A percentile compares a stretch with the other conserved stretches of the same genome.
These are phyloP conservation scores for Butorides virescens DNA, from an alignment of 2,113 vertebrate species.

Conservation along the genomic window DNA sequence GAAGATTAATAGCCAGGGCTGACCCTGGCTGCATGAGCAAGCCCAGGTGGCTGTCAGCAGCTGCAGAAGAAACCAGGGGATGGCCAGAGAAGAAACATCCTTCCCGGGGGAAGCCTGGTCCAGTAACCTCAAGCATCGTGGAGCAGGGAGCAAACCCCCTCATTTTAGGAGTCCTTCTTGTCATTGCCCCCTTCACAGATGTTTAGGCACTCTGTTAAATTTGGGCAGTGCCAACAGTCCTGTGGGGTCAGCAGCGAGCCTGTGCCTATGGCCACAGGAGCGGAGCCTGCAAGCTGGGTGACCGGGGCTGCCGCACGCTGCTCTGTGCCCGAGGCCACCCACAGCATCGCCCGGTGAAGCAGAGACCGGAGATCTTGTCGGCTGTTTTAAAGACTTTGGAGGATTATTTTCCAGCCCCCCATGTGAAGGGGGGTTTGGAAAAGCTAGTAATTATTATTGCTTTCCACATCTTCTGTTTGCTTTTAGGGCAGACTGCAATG, in stretches of 20 bases:
- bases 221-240: not conserved
- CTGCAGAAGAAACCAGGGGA: not conserved
- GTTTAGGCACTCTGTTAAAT: not conserved
- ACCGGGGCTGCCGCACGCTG: not conserved
- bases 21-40: not conserved
- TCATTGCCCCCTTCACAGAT: not conserved
- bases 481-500: not conserved
- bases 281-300: not conserved
- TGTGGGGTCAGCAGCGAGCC: accelerated
- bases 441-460: not conserved
- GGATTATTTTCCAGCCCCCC: not conserved
- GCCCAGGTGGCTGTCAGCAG: conserved; percentile 58
- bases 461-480: not conserved
- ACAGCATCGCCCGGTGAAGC: not conserved
- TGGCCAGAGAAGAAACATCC: not conserved
- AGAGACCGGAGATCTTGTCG: not conserved
- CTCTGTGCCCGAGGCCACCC: not conserved
- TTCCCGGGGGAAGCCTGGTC: not conserved
- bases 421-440: not conserved
- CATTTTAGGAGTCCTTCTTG: not conserved
- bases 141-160: not conserved
- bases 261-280: not conserved
- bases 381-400: not conserved
- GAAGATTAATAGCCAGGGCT: conserved; percentile 22
- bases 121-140: not conserved